Conservation (phyloP, 1,140 invertebrate genomes). For the Eumaeus atala region DNA sequence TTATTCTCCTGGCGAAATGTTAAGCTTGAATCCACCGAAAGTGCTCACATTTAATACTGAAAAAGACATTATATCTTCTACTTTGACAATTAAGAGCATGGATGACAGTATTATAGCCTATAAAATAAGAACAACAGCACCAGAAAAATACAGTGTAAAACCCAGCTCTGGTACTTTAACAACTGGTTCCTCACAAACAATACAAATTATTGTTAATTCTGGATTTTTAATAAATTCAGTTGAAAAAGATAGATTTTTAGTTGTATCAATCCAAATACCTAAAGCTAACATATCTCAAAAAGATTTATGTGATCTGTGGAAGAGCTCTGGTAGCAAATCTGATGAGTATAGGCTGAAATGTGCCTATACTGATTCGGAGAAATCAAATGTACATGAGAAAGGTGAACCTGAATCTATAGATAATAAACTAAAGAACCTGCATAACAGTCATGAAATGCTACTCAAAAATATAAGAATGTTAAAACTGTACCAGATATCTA, state of each 20-base stretch:
- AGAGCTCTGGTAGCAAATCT: conserved; percentile 23
- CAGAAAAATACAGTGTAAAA: conserved; percentile 34
- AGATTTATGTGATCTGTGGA: conserved; percentile 34
- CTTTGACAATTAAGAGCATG: conserved; percentile 35
- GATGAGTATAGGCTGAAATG: conserved; percentile 37
- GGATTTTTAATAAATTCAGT: conserved; percentile 30
- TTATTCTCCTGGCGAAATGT: conserved; percentile 30
- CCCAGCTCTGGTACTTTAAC: conserved; percentile 28
- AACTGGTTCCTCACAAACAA: conserved; percentile 22
- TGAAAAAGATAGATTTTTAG: conserved; percentile 36
- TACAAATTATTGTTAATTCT: conserved; percentile 30
- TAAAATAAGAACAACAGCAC: conserved; percentile 38
- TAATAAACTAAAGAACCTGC: conserved; percentile 21
- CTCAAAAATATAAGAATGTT: conserved; percentile 21
- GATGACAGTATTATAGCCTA: conserved; percentile 31
- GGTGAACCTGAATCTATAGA: conserved; percentile 20
- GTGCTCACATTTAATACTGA: conserved; percentile 26
- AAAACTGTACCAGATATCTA: conserved; percentile 24
- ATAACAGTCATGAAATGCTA: conserved; percentile 23
- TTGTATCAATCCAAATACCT: conserved; percentile 29
- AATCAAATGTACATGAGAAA: neutral
- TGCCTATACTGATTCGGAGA: conserved; percentile 16
- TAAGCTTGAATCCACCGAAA: conserved; percentile 27
- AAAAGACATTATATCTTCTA: conserved; percentile 25
- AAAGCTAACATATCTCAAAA: conserved; percentile 26